Conservation (phyloP, 1,140 invertebrate species). For the Sinonovacula constricta region DNA sequence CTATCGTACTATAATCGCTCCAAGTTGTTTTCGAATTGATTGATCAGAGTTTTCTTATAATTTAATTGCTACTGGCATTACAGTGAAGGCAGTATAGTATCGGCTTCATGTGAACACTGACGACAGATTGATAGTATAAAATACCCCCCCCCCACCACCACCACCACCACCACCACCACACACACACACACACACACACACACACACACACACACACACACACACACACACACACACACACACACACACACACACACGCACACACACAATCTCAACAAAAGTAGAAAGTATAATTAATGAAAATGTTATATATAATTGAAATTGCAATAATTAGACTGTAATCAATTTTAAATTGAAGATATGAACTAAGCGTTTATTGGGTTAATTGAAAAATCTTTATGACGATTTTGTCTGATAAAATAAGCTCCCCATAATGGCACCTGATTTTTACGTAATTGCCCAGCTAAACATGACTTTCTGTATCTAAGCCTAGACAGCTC, state of each 20-base stretch:
- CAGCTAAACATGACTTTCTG: neutral
- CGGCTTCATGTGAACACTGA: too few species aligned
- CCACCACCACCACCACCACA: too few species aligned
- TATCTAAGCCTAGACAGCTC: too few species aligned
- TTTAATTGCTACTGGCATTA: too few species aligned
- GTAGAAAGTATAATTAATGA: neutral
- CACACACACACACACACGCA: constrained; percentile 2
- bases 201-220: neutral
- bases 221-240: constrained; percentile 8
- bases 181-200: neutral
- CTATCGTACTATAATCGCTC: too few species aligned
- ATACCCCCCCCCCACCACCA: too few species aligned
- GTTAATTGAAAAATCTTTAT: neutral
- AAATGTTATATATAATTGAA: neutral
- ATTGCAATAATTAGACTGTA: neutral
- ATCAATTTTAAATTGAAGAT: neutral
- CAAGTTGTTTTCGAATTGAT: too few species aligned
- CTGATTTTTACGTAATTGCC: neutral
- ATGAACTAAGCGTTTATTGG: too few species aligned
- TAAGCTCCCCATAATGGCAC: neutral
- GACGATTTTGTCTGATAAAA: neutral
- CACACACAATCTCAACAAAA: too few species aligned
- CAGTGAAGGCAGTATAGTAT: too few species aligned
- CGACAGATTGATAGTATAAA: too few species aligned
- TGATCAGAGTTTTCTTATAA: too few species aligned